Conservation (phyloP, 2,888 invertebrate species). For the Ethmia dodecea region DNA sequence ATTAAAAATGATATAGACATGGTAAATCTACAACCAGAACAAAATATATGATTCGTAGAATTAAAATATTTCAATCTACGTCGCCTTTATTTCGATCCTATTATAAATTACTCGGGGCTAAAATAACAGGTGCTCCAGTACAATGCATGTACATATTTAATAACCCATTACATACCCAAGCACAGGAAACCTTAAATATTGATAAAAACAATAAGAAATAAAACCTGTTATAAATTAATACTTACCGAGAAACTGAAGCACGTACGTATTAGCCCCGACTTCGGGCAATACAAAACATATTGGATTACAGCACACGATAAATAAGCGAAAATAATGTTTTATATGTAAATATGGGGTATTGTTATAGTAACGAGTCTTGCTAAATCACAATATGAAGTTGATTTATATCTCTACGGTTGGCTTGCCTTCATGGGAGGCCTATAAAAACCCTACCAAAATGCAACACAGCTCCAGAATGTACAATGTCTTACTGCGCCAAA, state of each 20-base stretch:
- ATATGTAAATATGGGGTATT: constrained; percentile 79
- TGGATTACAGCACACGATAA: constrained; percentile 53
- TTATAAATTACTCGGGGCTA: too few relatives aligned
- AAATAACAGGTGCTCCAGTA: too few relatives aligned
- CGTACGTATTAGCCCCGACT: constrained; percentile 33
- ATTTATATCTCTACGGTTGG: constrained; percentile 76
- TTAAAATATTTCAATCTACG: too few relatives aligned
- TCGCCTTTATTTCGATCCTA: too few relatives aligned
- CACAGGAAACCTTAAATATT: constrained; percentile 10
- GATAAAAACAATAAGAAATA: constrained; percentile 23
- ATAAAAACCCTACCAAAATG: constrained; percentile 53
- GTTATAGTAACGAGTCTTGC: constrained; percentile 81
- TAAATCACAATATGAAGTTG: constrained; percentile 78
- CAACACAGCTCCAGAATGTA: constrained; percentile 16
- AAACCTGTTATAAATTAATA: constrained; percentile 53
- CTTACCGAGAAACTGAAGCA: constrained; percentile 42
- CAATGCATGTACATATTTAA: too few relatives aligned
- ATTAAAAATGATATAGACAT: too few relatives aligned
- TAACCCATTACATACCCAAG: too few relatives aligned
- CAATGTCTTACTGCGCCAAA: constrained; percentile 16
- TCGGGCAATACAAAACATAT: constrained; percentile 41
- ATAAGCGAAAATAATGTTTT: constrained; percentile 63
- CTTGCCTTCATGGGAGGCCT: constrained; percentile 70
- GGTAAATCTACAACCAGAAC: too few relatives aligned
- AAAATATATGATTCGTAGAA: too few relatives aligned